Base-by-base conservation (phyloP, 2,113 vertebrate species). In the Stegostoma tigrinum region DNA sequence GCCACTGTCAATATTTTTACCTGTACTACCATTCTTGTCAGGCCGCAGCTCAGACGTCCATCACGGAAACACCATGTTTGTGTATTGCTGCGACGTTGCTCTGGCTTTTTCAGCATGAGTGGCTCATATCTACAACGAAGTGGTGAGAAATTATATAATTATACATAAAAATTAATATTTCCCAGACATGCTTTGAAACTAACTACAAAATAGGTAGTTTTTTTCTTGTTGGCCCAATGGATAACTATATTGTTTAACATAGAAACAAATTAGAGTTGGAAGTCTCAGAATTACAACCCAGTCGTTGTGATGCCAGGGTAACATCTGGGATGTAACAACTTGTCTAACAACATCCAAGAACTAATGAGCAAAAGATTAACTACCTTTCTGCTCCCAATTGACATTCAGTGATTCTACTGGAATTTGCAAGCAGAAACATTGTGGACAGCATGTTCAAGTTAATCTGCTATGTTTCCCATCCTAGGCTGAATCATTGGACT, bases 1-100 rank as follows among this genome's bases (percentile, higher is more conserved):
- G n/a, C 12, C 61, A 23, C 15, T 6, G 30, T 8, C 15, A 2
- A 42, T 38, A 34, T 64, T 66, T 95, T 72, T 78, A 99, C 99
- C 98, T 99, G 99, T 6, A 99, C 99, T 0, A 99, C 99, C 2
- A 99, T 97, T 0, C 98, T 98, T 3, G 98, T 98, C 45, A 99
- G 97, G 0, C 98, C 98, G 72, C 99, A 99, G 75, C 98, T 98
- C 94, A 99, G 96, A 96, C 98, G 98, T 61, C 98, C 98, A 3
- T 98, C 98, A 78, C 97, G 97, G 96, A 99, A 99, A 96, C 98
- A 98, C 99, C 99, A 99, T 0, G 98, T 99, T 97, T 99, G 99
- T 0, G 99, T 99, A 0, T 98, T 99, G 95, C 98, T 99, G 96
- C 99, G 98, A 70, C 99, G 98, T 0, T 97, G 97, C 83, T 99